Evolutionary conservation across 2,797 vertebrate genomes (phyloP), one percentile per base, ranked within the genome.

Genomic region (Cuniculus paca): DNA sequence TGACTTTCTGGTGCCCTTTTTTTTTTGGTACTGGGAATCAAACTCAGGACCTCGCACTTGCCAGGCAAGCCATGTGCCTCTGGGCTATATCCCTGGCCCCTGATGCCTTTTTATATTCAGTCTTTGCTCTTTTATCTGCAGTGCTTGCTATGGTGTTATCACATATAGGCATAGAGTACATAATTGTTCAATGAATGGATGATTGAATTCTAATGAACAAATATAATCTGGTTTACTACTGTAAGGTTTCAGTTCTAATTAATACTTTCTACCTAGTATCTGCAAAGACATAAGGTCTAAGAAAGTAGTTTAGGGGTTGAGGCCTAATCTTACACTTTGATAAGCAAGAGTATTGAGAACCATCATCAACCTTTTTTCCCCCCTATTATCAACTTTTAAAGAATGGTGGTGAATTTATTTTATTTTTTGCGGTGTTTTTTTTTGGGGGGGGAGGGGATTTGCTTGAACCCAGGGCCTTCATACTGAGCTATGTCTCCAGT

Each of bases 111-210:
- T 84, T 34, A 42, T 91, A 22, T 90, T 5, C 16, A 50, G 22
- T 84, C 42, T 52, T 65, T 92, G 39, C n/a, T 90, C 6, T 85
- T 91, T 95, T 93, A 16, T 94, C 36, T 95, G 48, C 6, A 63
- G 65, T 52, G 24, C 78, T 85, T 91, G 58, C n/a, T 20, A 72
- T 54, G 48, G n/a, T 81, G n/a, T 54, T 75, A 16, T 26, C 45
- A 42, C 24, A 31, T 80, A 2, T 22, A 75, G 45, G 10, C 34
- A 83, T 17, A 72, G 48, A 63, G 39, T 58, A 79, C 12, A 2
- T 87, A 80, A 78, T 91, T 96, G 9, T 74, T 91, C 36, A 89
- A 31, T 88, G 65, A 92, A 80, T 83, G 61, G 74, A 88, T 28
- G 92, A 34, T 9, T 92, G 36, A 90, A 83, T 95, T 83, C 50